phyloP scores from a whole-genome alignment of 2,797 vertebrate species.

The Hydrocynus forskahlii region DNA sequence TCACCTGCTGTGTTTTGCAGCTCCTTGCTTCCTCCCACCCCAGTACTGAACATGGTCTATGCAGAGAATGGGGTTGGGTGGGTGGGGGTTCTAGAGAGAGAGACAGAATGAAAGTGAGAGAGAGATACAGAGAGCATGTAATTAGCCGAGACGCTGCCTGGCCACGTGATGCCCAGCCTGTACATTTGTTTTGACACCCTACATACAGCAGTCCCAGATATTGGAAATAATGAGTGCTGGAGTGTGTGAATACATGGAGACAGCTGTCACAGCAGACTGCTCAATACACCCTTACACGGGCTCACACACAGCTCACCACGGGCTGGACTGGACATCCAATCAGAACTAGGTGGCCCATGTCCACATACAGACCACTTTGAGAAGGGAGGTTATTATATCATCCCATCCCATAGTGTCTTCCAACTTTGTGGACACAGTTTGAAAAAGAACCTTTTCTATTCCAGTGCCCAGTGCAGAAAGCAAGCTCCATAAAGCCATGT shows the following conservation, averaged over 20 bases:
- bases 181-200: conserved; percentile 24
- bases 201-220: conserved; percentile 14
- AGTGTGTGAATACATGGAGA: not conserved
- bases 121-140: not conserved
- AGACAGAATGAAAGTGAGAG: not conserved
- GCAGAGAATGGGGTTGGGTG: not conserved
- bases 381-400: too few relatives aligned
- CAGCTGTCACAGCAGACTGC: not conserved
- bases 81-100: not conserved
- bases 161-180: not conserved
- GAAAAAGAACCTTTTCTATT: too few relatives aligned
- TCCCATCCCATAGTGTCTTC: too few relatives aligned
- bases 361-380: too few relatives aligned
- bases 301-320: not conserved
- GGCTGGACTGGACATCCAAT: not conserved
- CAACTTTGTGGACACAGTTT: too few relatives aligned
- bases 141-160: conserved; percentile 21
- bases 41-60: not conserved
- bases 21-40: not conserved
- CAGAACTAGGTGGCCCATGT: not conserved
- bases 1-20: not conserved
- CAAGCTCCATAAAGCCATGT: too few relatives aligned
- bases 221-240: conserved; percentile 30
- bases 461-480: too few relatives aligned
- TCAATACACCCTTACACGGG: not conserved